phyloP scores from a whole-genome alignment of 2,797 vertebrate species.

The Sitta carolinensis region DNA sequence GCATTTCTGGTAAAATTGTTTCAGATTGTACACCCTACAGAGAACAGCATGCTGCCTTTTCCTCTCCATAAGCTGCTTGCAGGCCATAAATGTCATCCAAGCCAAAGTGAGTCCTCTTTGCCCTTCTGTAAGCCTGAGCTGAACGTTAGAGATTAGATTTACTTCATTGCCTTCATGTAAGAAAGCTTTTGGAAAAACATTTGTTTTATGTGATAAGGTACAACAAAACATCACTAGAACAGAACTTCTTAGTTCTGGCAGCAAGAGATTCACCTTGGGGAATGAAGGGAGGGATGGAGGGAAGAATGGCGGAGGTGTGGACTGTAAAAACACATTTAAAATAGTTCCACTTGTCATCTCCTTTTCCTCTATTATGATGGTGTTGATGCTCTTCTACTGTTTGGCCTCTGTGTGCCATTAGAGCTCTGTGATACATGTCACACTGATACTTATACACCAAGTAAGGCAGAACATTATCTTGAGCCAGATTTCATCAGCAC shows the following conservation, averaged over 20 bases:
- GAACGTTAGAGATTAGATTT: not conserved
- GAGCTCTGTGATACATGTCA: not conserved
- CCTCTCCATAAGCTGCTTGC: not conserved
- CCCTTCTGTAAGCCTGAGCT: not conserved
- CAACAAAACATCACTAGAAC: not conserved
- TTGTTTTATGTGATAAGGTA: conserved; percentile 11
- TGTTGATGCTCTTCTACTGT: not conserved
- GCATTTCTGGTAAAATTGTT: conserved; percentile 42
- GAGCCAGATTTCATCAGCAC: not conserved
- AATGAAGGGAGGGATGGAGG: not conserved
- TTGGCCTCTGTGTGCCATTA: not conserved
- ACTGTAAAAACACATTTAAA: not conserved
- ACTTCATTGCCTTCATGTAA: not conserved
- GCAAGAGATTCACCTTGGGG: not conserved
- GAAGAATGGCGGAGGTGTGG: not conserved
- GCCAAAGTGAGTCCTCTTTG: not conserved
- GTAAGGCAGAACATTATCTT: not conserved
- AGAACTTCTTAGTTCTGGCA: not conserved
- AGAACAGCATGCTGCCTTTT: conserved; percentile 13
- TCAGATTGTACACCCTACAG: not conserved
- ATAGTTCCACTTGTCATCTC: not conserved
- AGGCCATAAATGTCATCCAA: conserved; percentile 14
- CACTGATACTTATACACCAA: not conserved
- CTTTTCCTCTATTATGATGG: not conserved
- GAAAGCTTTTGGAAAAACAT: not conserved